Evolutionary conservation across 2,888 invertebrate species (phyloP).

Genomic region (Subacronicta megacephala): DNA sequence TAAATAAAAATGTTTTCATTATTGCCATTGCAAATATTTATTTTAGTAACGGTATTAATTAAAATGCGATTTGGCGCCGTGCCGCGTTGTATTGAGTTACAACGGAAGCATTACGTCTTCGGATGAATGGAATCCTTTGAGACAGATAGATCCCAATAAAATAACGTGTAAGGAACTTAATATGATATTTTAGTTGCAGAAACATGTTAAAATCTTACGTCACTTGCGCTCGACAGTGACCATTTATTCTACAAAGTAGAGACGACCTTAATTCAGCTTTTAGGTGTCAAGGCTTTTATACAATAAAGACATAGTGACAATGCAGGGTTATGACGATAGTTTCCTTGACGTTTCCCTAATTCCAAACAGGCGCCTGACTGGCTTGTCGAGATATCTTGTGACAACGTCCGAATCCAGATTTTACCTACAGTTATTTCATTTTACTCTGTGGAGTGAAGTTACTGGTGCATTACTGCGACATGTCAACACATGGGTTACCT

Average conservation of each 20-base stretch:
- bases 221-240: slow-evolving; percentile 13
- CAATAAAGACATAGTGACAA: slow-evolving; percentile 22
- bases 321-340: slow-evolving; percentile 32
- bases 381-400: slow-evolving; percentile 23
- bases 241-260: slow-evolving; percentile 20
- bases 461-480: slow-evolving; percentile 35
- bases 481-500: slow-evolving; percentile 34
- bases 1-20: slow-evolving; percentile 20
- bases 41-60: slow-evolving; percentile 60
- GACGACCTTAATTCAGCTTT: slow-evolving; percentile 30
- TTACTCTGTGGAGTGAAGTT: slow-evolving; percentile 30
- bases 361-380: slow-evolving; percentile 20
- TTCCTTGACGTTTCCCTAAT: slow-evolving; percentile 36
- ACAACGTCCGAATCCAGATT: slow-evolving; percentile 24
- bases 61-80: slow-evolving; percentile 58
- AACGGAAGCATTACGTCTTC: slow-evolving; percentile 46
- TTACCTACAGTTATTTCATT: slow-evolving; percentile 26
- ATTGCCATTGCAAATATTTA: slow-evolving; percentile 26
- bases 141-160: slow-evolving; percentile 9
- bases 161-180: slow-evolving; percentile 1
- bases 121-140: slow-evolving; percentile 41
- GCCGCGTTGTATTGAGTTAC: slow-evolving; percentile 58
- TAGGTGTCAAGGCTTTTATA: slow-evolving; percentile 29
- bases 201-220: too few relatives aligned
- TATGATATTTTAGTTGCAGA: background rate